These are phyloP conservation scores for Crambe crambe DNA, from an alignment of 37 sponge, comb jelly and placozoan species.

Conservation along the genomic window DNA sequence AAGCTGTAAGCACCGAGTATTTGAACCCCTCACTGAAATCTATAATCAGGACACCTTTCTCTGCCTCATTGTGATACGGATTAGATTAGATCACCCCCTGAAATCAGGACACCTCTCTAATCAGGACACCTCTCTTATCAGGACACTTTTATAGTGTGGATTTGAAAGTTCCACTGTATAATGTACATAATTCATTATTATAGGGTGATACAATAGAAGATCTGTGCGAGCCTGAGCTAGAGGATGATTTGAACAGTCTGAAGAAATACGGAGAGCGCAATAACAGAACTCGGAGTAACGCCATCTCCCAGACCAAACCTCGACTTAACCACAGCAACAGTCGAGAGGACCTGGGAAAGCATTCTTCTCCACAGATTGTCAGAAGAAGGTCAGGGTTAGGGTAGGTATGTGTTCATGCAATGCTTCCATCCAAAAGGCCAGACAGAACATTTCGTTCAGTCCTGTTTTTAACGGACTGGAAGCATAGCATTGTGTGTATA, in stretches of 20 bases:
- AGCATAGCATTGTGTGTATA: too few relatives aligned
- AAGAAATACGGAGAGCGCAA: slow-evolving; percentile 26
- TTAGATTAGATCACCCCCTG: too few relatives aligned
- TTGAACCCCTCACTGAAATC: not conserved
- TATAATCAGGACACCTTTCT: not conserved
- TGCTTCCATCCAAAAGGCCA: not conserved
- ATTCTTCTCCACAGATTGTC: slow-evolving; percentile 25
- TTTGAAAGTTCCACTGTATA: too few relatives aligned
- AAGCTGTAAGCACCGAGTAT: slow-evolving; percentile 61
- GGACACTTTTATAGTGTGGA: too few relatives aligned
- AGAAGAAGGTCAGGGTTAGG: slow-evolving; percentile 31
- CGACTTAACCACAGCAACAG: slow-evolving; percentile 28
- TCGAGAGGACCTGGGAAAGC: slow-evolving; percentile 18
- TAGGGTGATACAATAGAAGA: slow-evolving; percentile 76
- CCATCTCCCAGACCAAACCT: not conserved
- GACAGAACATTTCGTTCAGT: not conserved
- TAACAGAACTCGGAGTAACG: slow-evolving; percentile 15
- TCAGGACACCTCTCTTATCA: too few relatives aligned
- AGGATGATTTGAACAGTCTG: slow-evolving; percentile 38
- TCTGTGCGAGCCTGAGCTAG: slow-evolving; percentile 53
- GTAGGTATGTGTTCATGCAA: not conserved
- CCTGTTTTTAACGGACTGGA: too few relatives aligned
- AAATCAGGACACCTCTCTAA: too few relatives aligned
- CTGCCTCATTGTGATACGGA: too few relatives aligned
- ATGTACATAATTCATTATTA: too few relatives aligned